These are phyloP conservation scores for Rhagophthalmus giganteus DNA, from an alignment of 2,888 invertebrate species.

Conservation along the genomic window DNA sequence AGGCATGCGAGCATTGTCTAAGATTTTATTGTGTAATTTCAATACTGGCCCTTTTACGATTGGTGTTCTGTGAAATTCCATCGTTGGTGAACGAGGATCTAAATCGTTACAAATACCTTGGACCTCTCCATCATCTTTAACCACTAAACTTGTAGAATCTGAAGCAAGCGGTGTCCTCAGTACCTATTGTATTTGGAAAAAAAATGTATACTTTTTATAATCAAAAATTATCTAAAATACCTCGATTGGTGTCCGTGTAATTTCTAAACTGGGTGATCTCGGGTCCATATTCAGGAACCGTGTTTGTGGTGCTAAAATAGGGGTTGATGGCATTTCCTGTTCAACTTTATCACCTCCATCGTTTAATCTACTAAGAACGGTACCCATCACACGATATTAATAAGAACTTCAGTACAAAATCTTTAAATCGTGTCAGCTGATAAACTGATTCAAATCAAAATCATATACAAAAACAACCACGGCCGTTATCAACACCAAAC, in stretches of 20 bases:
- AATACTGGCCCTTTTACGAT: slow-evolving; percentile 47
- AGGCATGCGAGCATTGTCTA: slow-evolving; percentile 41
- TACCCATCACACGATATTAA: too few species aligned
- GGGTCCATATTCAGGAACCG: slow-evolving; percentile 55
- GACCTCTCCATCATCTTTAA: too few species aligned
- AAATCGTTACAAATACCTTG: slow-evolving; percentile 3
- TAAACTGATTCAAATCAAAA: too few species aligned
- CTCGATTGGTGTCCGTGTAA: slow-evolving; percentile 63
- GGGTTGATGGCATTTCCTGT: slow-evolving; percentile 33
- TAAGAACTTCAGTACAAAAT: too few species aligned
- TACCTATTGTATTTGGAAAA: slow-evolving; percentile 6
- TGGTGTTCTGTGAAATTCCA: slow-evolving; percentile 64
- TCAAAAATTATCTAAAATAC: slow-evolving; percentile 46
- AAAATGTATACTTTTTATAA: not conserved
- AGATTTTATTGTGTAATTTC: slow-evolving; percentile 44
- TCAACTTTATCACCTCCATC: slow-evolving; percentile 13
- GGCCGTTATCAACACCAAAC: too few species aligned
- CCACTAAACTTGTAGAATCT: not conserved
- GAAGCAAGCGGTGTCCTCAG: slow-evolving; percentile 9
- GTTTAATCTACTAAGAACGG: too few species aligned
- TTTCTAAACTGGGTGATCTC: slow-evolving; percentile 64
- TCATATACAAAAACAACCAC: too few species aligned
- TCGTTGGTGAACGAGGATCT: slow-evolving; percentile 61
- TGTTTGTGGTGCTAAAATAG: slow-evolving; percentile 37
- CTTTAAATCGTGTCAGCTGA: too few species aligned